phyloP scores from a whole-genome alignment of 2,797 vertebrate species.

The Cuniculus paca region DNA sequence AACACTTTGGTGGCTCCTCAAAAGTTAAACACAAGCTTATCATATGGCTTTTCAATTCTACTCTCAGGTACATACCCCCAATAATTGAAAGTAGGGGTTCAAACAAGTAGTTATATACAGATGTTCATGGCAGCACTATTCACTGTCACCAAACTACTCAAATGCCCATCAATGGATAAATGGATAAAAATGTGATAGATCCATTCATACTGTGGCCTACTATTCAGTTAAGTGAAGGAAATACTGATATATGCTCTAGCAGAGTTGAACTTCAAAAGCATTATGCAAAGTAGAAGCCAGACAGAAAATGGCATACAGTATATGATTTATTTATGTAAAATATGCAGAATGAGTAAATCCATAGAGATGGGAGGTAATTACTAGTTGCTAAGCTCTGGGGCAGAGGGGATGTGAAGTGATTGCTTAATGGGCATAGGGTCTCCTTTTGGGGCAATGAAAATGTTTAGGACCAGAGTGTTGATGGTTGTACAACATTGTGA shows the following conservation, averaged over 20 bases:
- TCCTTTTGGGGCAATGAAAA: not conserved
- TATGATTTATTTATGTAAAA: not conserved
- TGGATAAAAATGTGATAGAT: not conserved
- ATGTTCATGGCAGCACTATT: not conserved
- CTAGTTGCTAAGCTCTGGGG: not conserved
- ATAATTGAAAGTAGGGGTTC: not conserved
- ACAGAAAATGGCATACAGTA: not conserved
- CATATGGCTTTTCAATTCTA: not conserved
- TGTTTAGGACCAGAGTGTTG: not conserved
- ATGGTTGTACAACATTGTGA: not conserved
- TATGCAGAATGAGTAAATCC: not conserved
- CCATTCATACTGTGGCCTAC: not conserved
- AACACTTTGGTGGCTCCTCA: not conserved
- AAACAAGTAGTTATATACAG: not conserved
- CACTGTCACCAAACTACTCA: not conserved
- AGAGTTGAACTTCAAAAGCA: not conserved
- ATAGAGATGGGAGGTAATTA: not conserved
- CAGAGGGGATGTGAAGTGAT: not conserved
- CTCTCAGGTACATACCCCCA: not conserved
- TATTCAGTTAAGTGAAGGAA: not conserved
- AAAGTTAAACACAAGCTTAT: not conserved
- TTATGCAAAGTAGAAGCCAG: not conserved
- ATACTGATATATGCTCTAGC: fast-evolving
- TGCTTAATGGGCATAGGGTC: not conserved
- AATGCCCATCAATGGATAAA: not conserved